Conservation (phyloP, 2,113 vertebrate species). For the Silurus meridionalis region DNA sequence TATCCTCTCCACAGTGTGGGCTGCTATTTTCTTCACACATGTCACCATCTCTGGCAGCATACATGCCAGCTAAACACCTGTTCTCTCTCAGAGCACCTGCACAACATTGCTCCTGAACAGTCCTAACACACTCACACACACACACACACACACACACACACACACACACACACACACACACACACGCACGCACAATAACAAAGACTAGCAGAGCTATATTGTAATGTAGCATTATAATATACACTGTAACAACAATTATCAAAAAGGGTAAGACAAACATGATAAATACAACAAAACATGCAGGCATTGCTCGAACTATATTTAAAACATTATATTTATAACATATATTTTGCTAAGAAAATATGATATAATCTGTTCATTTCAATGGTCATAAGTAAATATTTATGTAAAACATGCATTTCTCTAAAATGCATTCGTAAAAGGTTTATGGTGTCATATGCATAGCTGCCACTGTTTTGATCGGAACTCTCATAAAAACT, state of each 20-base stretch:
- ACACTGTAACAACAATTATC: not conserved
- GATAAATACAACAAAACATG: not conserved
- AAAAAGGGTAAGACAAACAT: not conserved
- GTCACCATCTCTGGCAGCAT: constrained; percentile 78
- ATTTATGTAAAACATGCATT: not conserved
- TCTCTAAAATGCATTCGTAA: not conserved
- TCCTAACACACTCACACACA: constrained; percentile 69
- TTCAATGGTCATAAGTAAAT: not conserved
- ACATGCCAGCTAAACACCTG: constrained; percentile 82
- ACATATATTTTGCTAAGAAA: too few species aligned
- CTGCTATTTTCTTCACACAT: constrained; percentile 69
- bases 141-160: constrained; percentile 78
- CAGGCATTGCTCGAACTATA: not conserved
- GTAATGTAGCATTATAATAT: not conserved
- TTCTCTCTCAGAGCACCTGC: constrained; percentile 78
- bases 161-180: not conserved
- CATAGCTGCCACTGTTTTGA: not conserved
- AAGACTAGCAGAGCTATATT: not conserved
- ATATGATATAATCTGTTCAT: not conserved
- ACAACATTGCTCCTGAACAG: constrained; percentile 87
- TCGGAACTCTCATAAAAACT: not conserved
- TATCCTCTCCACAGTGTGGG: constrained; percentile 71
- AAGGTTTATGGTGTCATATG: not conserved
- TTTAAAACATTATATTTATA: too few species aligned
- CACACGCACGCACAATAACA: not conserved